These are phyloP conservation scores for Hylia prasina DNA, from an alignment of 2,113 vertebrate genomes.

Conservation along the genomic window DNA sequence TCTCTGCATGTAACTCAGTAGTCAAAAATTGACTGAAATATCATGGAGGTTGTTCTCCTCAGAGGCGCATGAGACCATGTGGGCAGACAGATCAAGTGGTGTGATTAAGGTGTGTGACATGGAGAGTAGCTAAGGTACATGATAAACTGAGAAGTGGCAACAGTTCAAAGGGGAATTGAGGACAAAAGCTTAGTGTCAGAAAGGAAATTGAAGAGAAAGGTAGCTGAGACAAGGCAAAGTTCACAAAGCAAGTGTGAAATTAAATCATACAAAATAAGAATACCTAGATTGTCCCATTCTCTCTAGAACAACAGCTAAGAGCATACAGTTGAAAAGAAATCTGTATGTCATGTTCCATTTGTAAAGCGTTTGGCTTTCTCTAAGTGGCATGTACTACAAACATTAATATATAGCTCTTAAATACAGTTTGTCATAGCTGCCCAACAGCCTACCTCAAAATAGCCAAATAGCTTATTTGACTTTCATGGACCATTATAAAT, in stretches of 20 bases:
- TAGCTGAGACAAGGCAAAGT: neutral
- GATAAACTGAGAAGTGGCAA: neutral
- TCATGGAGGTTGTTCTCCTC: neutral
- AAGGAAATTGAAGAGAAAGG: neutral
- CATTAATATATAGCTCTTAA: neutral
- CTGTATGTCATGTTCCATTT: neutral
- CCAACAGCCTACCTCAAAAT: too few relatives aligned
- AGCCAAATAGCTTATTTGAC: neutral
- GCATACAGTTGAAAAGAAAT: neutral
- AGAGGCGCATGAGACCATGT: neutral
- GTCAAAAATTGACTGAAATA: neutral
- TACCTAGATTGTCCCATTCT: neutral
- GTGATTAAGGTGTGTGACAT: neutral
- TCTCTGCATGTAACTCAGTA: neutral
- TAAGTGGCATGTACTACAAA: neutral
- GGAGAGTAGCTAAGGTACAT: neutral
- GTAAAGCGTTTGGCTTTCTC: neutral
- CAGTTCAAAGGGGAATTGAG: neutral
- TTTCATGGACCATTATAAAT: neutral
- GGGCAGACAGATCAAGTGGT: neutral
- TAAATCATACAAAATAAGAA: neutral
- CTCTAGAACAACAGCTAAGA: neutral
- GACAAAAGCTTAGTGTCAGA: neutral
- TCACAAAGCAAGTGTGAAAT: neutral
- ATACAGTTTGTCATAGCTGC: neutral